Conservation (phyloP, 2,888 invertebrate species). For the Suillia variegata region DNA sequence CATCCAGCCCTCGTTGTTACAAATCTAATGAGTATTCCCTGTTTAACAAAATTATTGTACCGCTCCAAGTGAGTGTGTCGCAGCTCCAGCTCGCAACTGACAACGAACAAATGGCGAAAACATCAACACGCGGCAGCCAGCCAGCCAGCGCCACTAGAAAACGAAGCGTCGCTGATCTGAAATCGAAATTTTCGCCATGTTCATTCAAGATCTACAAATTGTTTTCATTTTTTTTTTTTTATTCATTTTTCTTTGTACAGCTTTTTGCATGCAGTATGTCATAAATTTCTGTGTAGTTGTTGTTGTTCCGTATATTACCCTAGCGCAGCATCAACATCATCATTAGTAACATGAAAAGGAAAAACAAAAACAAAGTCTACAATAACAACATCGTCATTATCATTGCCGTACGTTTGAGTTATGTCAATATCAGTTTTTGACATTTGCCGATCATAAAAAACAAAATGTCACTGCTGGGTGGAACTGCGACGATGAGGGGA, state of each 20-base stretch:
- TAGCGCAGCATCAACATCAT: constrained; percentile 23
- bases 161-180: too few relatives aligned
- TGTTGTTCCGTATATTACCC: not conserved
- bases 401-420: constrained; percentile 23
- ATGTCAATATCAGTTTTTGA: constrained; percentile 35
- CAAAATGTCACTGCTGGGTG: constrained; percentile 1
- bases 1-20: too few relatives aligned
- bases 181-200: too few relatives aligned
- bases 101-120: constrained; percentile 9
- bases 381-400: not conserved
- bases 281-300: constrained; percentile 14
- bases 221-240: too few relatives aligned
- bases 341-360: constrained; percentile 19
- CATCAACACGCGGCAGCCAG: not conserved
- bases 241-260: not conserved
- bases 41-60: too few relatives aligned
- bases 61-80: too few relatives aligned
- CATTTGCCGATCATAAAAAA: constrained; percentile 36
- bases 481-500: constrained; percentile 10
- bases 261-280: constrained; percentile 11
- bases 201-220: too few relatives aligned
- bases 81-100: not conserved
- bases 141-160: too few relatives aligned
- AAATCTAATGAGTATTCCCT: too few relatives aligned
- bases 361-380: constrained; percentile 29